Base-by-base conservation (phyloP, 2,113 vertebrate genomes). In the Nannospalax galili region DNA sequence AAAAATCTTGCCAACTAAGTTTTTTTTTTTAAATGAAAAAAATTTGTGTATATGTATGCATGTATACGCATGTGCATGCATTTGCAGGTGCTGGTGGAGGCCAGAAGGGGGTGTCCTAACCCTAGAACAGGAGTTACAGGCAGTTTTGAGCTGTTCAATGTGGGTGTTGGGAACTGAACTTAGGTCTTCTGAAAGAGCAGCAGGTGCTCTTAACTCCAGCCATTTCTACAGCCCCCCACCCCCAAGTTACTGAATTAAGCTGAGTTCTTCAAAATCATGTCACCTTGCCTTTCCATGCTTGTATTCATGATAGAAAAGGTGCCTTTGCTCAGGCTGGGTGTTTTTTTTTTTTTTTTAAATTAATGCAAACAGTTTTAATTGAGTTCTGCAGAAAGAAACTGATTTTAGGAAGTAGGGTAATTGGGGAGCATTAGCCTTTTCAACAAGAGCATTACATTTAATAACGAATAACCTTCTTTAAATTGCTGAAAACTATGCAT, bases 401-500 rank as follows among this genome's bases (percentile, higher is more conserved):
- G 58, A 86, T 1, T 7, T 45, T 42, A n/a, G n/a, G 20, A 84
- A 78, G 5, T 1, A 56, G 11, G 58, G 45, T 35, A 73, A 84
- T 2, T 40, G 15, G 19, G 10, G 12, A 80, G 70, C 7, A 58
- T 45, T 11, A 82, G 42, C 1, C 48, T 96, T 72, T 69, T 67
- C 65, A 19, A 80, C 8, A 92, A 87, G 26, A 75, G 0, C 40
- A 9, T 37, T 48, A 77, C 78, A n/a, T 91, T 74, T 26, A 85
- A 52, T 0, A 74, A 60, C 5, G 81, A 84, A 64, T 65, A 90
- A 84, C 10, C 84, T 79, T 52, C 60, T 92, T 77, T 79, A 64
- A 92, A 86, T 81, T 70, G 62, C 2, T 60, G 26, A 81, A 80
- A 90, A 88, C 16, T 84, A 94, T 42, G 88, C 92, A 79, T 88